Base-by-base conservation (phyloP, 2,888 invertebrate species). In the Papilio gigon region DNA sequence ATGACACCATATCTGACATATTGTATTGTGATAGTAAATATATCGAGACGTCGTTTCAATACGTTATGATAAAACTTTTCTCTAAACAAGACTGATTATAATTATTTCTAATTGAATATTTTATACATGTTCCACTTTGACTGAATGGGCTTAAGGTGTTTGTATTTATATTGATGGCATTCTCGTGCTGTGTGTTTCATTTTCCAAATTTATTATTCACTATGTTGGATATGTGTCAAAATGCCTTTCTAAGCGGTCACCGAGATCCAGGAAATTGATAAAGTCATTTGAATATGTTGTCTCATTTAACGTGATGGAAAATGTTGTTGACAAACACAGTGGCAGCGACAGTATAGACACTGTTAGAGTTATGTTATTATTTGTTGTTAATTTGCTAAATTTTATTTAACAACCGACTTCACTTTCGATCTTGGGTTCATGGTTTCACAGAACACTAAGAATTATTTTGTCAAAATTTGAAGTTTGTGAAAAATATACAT, bases 81-180 rank as follows among this genome's bases (percentile, higher is more conserved):
- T 92, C 90, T 90, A 90, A 92, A 90, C 89, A 92, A 93, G 92
- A 93, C 92, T 93, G 92, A 93, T 92, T 93, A 92, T 92, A 92
- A 93, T 92, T 93, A 92, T 92, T 92, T 92, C 91, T 92, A 92
- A 89, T 90, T 91, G 86, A 91, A 90, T 91, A 89, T 90, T 91
- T 91, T 91, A 88, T 90, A 92, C 90, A 87, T 85, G 85, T 90
- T 90, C 88, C 90, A 87, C 86, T 91, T 89, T 85, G 90, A 90
- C 90, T 90, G 91, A 91, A 87, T 90, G 89, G 89, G 87, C 89
- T 88, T 88, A 88, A 88, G 89, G 88, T 86, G 87, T 85, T 88
- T 90, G 88, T 89, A 89, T 89, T 89, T 87, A 82, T 89, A 90
- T 90, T 86, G 85, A 88, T 90, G 89, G 88, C 84, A 84, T 86